Base-by-base conservation (phyloP, 2,888 invertebrate species). In the Sipha maydis region DNA sequence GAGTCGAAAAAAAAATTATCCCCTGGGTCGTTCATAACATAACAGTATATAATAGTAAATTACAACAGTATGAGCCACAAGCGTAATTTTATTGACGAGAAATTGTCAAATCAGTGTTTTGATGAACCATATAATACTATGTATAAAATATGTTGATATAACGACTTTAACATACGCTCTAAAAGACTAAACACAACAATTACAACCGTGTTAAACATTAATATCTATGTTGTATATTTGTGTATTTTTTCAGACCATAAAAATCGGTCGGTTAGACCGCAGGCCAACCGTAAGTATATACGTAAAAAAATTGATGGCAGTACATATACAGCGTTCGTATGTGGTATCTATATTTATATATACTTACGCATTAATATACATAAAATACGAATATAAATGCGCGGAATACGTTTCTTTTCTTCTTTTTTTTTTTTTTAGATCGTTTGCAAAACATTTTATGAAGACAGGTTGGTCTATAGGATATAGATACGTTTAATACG, bases 131-230 rank as follows among this genome's bases (percentile, higher is more conserved):
- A 48, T 48, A 48, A 48, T 41, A 41, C 14, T 48, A 48, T 48
- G 48, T 48, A 48, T 48, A 48, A 21, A 9, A 48, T 48, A 14
- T 77, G n/a, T 17, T 7, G 48, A 19, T 14, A 54, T 56, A 31
- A 71, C 28, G 56, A 34, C 11, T 56, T 25, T 79, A 31, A 17
- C 25, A 78, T 25, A 25, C 48, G 56, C 38, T 38, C 38, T 25
- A 8, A 67, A 38, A 69, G 61, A 69, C 41, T 80, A 80, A 80
- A 41, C 80, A 80, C 67, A 80, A 67, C 80, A 67, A 80, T 80
- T 80, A 80, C 80, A 80, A 80, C 80, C 67, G 41, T 80, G 80
- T 80, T 80, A 80, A 80, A 80, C 80, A 56, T 56, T 41, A 41
- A 80, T 21, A 56, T 56, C 38, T 67, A 67, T 80, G 61, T 38